A percentile compares a stretch with the other conserved stretches of the same genome.
phyloP scores from a whole-genome alignment of 2,113 vertebrate genomes.

The Falcunculus frontatus region DNA sequence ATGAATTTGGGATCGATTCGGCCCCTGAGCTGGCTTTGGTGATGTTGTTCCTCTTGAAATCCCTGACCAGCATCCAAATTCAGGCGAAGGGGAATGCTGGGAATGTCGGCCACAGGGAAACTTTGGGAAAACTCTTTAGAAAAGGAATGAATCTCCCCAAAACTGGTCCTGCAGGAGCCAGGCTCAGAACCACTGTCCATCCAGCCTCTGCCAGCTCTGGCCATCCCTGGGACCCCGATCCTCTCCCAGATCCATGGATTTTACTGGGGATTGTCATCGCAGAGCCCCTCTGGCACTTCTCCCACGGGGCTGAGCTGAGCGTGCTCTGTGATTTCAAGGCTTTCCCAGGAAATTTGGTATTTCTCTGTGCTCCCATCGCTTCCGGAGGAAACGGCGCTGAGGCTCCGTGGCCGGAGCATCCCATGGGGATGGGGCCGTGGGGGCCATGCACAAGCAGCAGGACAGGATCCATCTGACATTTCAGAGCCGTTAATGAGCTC shows the following conservation, averaged over 20 bases:
- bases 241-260: neutral
- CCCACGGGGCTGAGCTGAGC: rapidly evolving
- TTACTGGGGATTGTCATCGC: constrained; percentile 14
- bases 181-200: rapidly evolving
- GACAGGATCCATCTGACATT: neutral
- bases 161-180: neutral
- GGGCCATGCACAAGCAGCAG: neutral
- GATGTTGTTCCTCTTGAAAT: neutral
- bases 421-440: rapidly evolving
- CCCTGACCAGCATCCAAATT: neutral
- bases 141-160: neutral
- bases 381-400: neutral
- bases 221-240: rapidly evolving
- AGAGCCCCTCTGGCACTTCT: neutral
- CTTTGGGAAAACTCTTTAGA: neutral
- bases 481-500: neutral
- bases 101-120: neutral
- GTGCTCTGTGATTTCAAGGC: rapidly evolving
- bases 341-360: neutral
- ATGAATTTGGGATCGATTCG: neutral
- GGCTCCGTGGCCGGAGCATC: rapidly evolving
- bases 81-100: rapidly evolving
- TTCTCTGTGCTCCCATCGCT: rapidly evolving
- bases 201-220: neutral
- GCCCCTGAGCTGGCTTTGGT: neutral